Conservation (phyloP, 2,113 vertebrate species). For the Malurus melanocephalus region DNA sequence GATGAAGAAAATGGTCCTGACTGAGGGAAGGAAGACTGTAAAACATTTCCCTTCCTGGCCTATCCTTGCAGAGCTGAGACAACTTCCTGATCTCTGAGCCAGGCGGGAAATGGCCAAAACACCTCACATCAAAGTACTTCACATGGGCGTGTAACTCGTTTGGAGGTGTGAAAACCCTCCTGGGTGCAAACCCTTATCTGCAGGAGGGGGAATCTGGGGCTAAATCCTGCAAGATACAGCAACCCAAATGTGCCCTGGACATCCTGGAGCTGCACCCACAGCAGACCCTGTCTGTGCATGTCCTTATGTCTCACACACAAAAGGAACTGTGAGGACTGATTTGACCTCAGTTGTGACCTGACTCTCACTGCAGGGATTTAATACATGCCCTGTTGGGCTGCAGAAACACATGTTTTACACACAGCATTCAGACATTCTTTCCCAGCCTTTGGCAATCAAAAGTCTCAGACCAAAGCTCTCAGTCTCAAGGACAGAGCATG, state of each 20-base stretch:
- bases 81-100: background rate
- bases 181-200: background rate
- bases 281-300: accelerated
- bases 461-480: background rate
- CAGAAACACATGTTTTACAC: background rate
- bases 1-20: background rate
- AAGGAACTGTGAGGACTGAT: background rate
- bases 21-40: background rate
- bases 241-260: background rate
- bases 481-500: background rate
- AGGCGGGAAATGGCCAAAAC: background rate
- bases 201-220: background rate
- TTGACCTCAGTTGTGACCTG: background rate
- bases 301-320: accelerated
- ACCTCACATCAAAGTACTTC: background rate
- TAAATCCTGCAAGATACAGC: background rate
- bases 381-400: background rate
- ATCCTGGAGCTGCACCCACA: background rate
- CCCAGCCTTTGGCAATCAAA: background rate
- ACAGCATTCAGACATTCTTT: background rate
- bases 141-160: background rate
- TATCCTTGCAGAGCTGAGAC: background rate
- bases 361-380: background rate
- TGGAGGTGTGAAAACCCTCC: background rate
- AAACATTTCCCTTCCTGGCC: background rate